Evolutionary conservation across 2,113 vertebrate genomes (phyloP), one percentile per base, ranked within the genome.

Genomic region (Speoplatyrhinus poulsoni): DNA sequence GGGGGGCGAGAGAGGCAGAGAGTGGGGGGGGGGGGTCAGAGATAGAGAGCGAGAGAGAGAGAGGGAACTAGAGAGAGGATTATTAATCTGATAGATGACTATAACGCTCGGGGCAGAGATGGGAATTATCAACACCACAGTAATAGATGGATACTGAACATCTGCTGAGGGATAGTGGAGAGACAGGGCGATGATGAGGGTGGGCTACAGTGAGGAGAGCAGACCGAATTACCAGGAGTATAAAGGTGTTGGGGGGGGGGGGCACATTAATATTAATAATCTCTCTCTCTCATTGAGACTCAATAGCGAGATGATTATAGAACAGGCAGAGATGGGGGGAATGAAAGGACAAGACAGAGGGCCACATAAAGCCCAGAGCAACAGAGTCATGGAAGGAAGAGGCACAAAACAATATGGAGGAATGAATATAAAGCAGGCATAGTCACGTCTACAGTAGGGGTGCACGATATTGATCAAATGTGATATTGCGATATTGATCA

Each of bases 41-140:
- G 55, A 16, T 55, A 54, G 77, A 76, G 75, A 79, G 53, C 65
- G 78, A 75, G 76, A 79, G 71, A 65, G 70, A 74, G 76, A 61
- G 56, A 76, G 73, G 72, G 70, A 26, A 26, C 26, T 26, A 26
- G 26, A 26, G 26, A 26, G 26, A 26, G 84, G 90, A 91, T 91
- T 92, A 90, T 85, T 87, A 91, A 90, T 90, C 90, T 90, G 90
- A 93, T 92, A 89, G 87, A 91, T 88, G 88, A 89, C 84, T 87
- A 88, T 85, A 89, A 85, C 87, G 88, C 85, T 88, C 87, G 79
- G 78, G 89, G 89, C 88, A 81, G 79, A 89, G 89, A 81, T 84
- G 82, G 84, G 87, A 91, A 91, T 92, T 85, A 92, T 89, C 92
- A 91, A 88, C 88, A 90, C 85, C 90, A 88, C 87, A 91, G 86